phyloP scores from a whole-genome alignment of 2,888 invertebrate genomes.

The Escarpia spicata region DNA sequence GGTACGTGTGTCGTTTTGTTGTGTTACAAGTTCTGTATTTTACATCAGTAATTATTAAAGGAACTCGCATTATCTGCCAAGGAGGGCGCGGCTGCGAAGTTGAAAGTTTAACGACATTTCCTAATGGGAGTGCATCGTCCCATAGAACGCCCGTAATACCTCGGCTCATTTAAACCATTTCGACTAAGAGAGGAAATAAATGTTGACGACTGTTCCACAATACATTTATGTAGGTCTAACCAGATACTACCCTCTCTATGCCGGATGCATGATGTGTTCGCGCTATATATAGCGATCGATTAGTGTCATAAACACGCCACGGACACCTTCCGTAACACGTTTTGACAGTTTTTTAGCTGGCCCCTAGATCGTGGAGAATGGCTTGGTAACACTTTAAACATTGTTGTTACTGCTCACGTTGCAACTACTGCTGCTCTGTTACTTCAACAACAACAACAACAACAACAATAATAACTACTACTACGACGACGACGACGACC shows the following conservation, averaged over 20 bases:
- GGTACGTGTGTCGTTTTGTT: not conserved
- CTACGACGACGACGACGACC: not conserved
- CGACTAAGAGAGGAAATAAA: not conserved
- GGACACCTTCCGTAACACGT: not conserved
- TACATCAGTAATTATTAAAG: slow-evolving; percentile 7
- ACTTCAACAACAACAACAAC: not conserved
- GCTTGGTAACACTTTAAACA: not conserved
- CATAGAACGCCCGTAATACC: not conserved
- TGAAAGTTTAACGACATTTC: not conserved
- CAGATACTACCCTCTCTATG: not conserved
- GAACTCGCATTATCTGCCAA: not conserved
- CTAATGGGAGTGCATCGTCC: not conserved
- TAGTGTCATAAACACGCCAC: no score
- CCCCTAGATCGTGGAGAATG: not conserved
- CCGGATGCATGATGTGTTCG: not conserved
- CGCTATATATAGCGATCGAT: no score
- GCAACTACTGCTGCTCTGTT: not conserved
- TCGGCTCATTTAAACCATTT: no score
- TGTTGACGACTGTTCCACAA: not conserved
- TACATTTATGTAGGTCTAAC: not conserved
- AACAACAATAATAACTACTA: not conserved
- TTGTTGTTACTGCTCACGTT: not conserved
- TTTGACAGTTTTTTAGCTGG: not conserved
- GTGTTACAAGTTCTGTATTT: not conserved
- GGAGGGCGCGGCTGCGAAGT: not conserved